Percentiles rank a stretch among this genome's conserved stretches.
These are phyloP conservation scores for Lipophrys pholis DNA, from an alignment of 2,113 vertebrate species.

Conservation along the genomic window DNA sequence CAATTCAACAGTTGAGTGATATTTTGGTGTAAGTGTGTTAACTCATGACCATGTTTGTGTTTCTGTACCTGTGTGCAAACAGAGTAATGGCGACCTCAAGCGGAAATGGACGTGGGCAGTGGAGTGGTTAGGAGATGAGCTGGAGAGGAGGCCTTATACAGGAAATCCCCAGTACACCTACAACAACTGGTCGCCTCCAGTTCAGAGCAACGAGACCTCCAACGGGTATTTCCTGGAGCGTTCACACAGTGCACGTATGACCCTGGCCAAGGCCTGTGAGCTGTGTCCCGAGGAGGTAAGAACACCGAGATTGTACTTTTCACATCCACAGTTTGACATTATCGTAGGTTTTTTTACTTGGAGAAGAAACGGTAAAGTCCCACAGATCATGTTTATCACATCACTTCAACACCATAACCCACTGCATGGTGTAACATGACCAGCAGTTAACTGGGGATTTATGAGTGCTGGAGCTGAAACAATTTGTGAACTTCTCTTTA, in stretches of 20 bases:
- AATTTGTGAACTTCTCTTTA: not conserved
- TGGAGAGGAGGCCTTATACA: constrained; percentile 96
- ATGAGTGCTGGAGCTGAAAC: not conserved
- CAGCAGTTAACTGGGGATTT: constrained; percentile 9
- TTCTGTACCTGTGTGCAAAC: constrained; percentile 34
- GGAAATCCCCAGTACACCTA: constrained; percentile 98
- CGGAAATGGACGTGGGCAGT: constrained; percentile 99
- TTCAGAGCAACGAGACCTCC: constrained; percentile 99
- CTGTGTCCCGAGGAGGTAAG: constrained; percentile 98
- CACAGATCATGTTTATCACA: constrained; percentile 17
- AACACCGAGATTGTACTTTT: constrained; percentile 2
- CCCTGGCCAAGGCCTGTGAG: constrained; percentile 99
- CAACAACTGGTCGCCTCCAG: constrained; percentile 99
- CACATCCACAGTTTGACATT: constrained; percentile 10
- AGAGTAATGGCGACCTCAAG: constrained; percentile 99
- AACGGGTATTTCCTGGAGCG: constrained; percentile 99
- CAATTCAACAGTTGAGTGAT: no score
- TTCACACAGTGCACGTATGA: constrained; percentile 98
- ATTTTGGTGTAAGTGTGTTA: no score
- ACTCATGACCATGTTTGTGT: no score
- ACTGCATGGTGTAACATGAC: constrained; percentile 17
- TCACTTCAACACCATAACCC: constrained; percentile 10
- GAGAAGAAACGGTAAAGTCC: constrained; percentile 21
- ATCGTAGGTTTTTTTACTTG: constrained; percentile 6
- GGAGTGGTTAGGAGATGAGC: constrained; percentile 98